Base-by-base conservation (phyloP, 2,888 invertebrate genomes). In the Spodoptera exigua region DNA sequence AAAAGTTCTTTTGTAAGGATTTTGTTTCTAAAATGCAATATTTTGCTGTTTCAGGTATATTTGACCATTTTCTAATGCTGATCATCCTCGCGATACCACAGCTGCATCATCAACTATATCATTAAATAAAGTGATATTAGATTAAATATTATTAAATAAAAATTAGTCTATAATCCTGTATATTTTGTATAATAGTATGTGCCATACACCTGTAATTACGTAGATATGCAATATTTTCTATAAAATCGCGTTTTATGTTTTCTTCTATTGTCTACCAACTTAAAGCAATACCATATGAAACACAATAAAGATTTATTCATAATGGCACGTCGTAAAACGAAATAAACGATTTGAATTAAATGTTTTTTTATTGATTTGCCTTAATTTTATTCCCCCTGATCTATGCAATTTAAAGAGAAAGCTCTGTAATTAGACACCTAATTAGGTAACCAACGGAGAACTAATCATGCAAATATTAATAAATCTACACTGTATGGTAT, bases 81-180 rank as follows among this genome's bases (percentile, higher is more conserved):
- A 64, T 87, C 73, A 81, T 83, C 78, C 74, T 85, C 73, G 75
- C 84, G 70, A 79, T 84, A 79, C 75, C 82, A 73, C 87, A 88
- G 74, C 85, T 92, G 75, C 85, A 88, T 84, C 85, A 87, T 78
- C 82, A 86, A 82, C 82, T 92, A 88, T 92, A 91, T 92, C 89
- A 92, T 90, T 91, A 90, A 85, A 87, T 89, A 88, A 92, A 93
- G 93, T 94, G 93, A 94, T 94, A 94, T 89, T 94, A 93, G 93
- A 87, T 74, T 92, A 88, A 88, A 84, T 86, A 85, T 74, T 83
- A 71, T 72, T 37, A 64, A 56, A 70, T 37, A 64, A 56, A 70
- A 76, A 80, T 82, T 90, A 91, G 87, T 85, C 78, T 85, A 82
- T 87, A 89, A 89, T 90, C 89, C 89, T 94, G 93, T 93, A 94